phyloP scores from a whole-genome alignment of 2,797 vertebrate genomes.

The Sylvia borin region DNA sequence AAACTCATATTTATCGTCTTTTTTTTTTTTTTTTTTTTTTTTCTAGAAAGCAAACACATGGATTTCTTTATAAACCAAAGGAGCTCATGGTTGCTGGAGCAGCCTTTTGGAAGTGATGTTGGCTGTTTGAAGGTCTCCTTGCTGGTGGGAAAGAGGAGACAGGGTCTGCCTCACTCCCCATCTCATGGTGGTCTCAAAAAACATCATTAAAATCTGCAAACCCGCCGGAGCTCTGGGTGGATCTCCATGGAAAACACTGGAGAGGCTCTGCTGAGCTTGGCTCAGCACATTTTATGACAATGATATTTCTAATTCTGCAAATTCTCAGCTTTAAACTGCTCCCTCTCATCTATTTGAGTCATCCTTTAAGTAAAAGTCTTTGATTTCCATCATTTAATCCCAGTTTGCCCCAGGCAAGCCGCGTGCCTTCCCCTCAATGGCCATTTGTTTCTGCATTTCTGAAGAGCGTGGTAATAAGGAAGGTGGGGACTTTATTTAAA shows the following conservation, averaged over 20 bases:
- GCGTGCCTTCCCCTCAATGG: neutral
- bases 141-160: neutral
- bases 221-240: neutral
- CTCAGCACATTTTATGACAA: neutral
- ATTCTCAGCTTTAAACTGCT: neutral
- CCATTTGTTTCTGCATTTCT: conserved; percentile 12
- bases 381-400: conserved; percentile 25
- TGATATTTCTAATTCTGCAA: neutral
- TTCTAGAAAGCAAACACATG: neutral
- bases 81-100: neutral
- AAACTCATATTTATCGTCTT: rapidly evolving
- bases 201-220: neutral
- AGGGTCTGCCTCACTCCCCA: neutral
- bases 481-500: neutral
- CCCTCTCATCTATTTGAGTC: neutral
- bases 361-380: neutral
- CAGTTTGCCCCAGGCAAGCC: neutral
- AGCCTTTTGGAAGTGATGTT: neutral
- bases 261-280: neutral
- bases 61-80: neutral
- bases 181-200: neutral
- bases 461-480: neutral
- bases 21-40: too few relatives aligned
- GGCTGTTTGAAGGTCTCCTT: neutral
- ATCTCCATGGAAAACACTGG: neutral